Base-by-base conservation (phyloP, 2,888 invertebrate genomes). In the Spisula solida region DNA sequence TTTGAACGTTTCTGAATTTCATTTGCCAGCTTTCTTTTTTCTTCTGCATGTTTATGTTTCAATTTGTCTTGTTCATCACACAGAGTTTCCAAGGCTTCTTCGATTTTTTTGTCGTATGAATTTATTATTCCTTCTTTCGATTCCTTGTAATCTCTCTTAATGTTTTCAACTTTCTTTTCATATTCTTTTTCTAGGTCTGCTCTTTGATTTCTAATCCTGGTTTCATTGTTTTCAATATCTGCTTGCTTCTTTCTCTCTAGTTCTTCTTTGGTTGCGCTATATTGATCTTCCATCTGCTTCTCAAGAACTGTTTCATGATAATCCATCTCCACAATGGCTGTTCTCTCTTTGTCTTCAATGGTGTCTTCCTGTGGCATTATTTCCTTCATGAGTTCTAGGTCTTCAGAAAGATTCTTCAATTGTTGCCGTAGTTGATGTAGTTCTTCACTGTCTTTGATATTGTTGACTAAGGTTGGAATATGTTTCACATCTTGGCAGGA, bases 221-320 rank as follows among this genome's bases (percentile, higher is more conserved):
- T 34, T 55, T 82, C 56, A 51, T 60, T 51, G 10, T 31, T 60
- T 1, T 60, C 31, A 34, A 82, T 82, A 16, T 16, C 56, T 34
- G 20, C 56, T 31, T 34, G 10, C 16, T 31, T 55, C 20, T 82
- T 51, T 34, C 56, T 34, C 20, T 41, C 75, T 31, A 75, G 75
- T 1, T 75, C 5, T 16, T 75, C 31, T 1, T 34, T 34, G 1
- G 34, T 75, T 75, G 75, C 16, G 31, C 5, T 75, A 14, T 5
- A 75, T 75, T 75, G 75, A 34, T 75, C 75, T 75, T 75, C 34
- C 75, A 75, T 75, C 75, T 75, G 75, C 16, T 75, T 75, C 18
- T 75, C 12, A 75, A 75, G 75, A 75, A 34, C 18, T 16, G 1
- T 34, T 31, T 34, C 34, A 18, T 34, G 34, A 1, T 60, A 34